A percentile compares a stretch with the other conserved stretches of the same genome.
These are phyloP conservation scores for Euura saliciscinereae DNA, from an alignment of 1,140 invertebrate genomes.

Conservation along the genomic window DNA sequence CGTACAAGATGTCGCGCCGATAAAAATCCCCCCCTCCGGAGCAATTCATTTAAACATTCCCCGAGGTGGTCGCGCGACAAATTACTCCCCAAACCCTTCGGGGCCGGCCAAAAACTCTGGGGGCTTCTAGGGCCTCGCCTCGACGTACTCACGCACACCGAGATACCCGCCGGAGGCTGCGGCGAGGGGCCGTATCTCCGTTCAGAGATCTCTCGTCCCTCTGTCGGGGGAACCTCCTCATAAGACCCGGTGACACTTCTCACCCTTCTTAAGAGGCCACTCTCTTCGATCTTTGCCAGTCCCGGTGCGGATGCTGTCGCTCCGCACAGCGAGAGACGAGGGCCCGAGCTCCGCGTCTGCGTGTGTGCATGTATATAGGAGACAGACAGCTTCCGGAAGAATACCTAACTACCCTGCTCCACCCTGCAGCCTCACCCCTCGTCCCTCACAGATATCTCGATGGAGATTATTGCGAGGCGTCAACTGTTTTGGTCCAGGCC, in stretches of 20 bases:
- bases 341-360: neutral
- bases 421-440: too few species aligned
- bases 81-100: constrained; percentile 57
- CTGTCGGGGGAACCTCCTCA: constrained; percentile 15
- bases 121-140: constrained; percentile 25
- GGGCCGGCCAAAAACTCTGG: constrained; percentile 41
- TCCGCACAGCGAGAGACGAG: constrained; percentile 10
- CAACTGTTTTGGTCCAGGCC: neutral
- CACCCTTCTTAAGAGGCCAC: constrained; percentile 45
- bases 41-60: constrained; percentile 63
- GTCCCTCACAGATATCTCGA: constrained; percentile 42
- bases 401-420: constrained; percentile 4
- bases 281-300: constrained; percentile 24
- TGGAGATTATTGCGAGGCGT: constrained; percentile 36
- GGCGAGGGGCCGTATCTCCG: constrained; percentile 44
- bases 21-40: constrained; percentile 51
- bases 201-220: constrained; percentile 46
- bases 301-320: neutral
- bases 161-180: neutral
- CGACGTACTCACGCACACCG: constrained; percentile 9
- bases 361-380: constrained; percentile 27
- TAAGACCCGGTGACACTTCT: constrained; percentile 48
- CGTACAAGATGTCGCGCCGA: constrained; percentile 62
- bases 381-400: constrained; percentile 57
- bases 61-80: constrained; percentile 62